phyloP scores from a whole-genome alignment of 2,113 vertebrate species.

The Taurulus bubalis region DNA sequence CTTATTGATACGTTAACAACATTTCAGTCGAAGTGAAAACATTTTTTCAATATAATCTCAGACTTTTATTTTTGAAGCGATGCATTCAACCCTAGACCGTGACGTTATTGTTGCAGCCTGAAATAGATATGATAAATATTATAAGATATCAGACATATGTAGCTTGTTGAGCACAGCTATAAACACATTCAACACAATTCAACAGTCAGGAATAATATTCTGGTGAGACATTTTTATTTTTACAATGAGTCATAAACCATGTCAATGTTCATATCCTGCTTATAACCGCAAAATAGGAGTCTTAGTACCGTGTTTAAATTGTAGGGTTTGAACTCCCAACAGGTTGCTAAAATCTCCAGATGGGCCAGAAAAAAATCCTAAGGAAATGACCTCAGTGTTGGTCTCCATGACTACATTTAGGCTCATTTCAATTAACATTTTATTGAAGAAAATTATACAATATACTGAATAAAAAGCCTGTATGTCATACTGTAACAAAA shows the following conservation, averaged over 20 bases:
- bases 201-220: neutral
- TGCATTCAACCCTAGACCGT: neutral
- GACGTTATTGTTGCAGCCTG: neutral
- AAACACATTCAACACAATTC: no score
- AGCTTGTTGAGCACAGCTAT: no score
- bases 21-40: neutral
- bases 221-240: neutral
- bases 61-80: slow-evolving; percentile 1
- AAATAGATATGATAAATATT: neutral
- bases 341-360: neutral
- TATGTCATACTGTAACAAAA: neutral
- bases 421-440: neutral
- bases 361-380: neutral
- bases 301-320: neutral
- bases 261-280: neutral
- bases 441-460: neutral
- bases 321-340: neutral
- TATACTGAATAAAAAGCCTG: neutral
- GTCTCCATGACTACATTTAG: neutral
- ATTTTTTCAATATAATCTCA: neutral
- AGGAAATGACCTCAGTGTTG: neutral
- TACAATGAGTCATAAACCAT: neutral
- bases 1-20: no score
- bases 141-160: neutral
- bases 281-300: neutral